phyloP scores from a whole-genome alignment of 2,113 vertebrate genomes.

The Narcine bancroftii region DNA sequence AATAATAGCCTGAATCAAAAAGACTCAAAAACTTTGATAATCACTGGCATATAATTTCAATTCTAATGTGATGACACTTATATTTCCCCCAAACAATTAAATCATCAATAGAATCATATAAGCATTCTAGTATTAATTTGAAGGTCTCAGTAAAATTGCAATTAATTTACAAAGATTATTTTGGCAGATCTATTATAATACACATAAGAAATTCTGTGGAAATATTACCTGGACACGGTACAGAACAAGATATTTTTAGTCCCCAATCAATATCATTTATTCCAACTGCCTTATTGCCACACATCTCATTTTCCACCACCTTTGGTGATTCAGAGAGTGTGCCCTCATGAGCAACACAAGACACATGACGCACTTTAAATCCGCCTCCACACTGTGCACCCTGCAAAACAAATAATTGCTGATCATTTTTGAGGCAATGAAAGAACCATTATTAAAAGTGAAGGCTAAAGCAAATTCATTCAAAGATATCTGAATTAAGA shows the following conservation, averaged over 20 bases:
- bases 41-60: neutral
- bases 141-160: neutral
- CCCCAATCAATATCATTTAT: constrained; percentile 51
- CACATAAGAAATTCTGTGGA: neutral
- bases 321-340: constrained; percentile 49
- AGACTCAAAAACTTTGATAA: neutral
- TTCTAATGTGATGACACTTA: neutral
- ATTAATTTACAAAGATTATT: neutral
- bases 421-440: neutral
- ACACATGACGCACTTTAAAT: constrained; percentile 65
- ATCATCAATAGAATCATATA: neutral
- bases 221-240: constrained; percentile 80
- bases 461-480: neutral
- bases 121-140: neutral
- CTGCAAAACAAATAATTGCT: constrained; percentile 49
- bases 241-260: constrained; percentile 69
- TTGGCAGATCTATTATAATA: neutral
- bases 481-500: neutral
- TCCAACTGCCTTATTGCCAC: constrained; percentile 56
- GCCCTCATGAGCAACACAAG: constrained; percentile 69
- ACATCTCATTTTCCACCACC: constrained; percentile 56
- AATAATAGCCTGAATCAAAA: neutral
- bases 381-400: constrained; percentile 88
- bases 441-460: neutral
- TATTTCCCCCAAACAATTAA: neutral